phyloP scores from a whole-genome alignment of 1,140 invertebrate genomes.

The Scylla paramamosain region DNA sequence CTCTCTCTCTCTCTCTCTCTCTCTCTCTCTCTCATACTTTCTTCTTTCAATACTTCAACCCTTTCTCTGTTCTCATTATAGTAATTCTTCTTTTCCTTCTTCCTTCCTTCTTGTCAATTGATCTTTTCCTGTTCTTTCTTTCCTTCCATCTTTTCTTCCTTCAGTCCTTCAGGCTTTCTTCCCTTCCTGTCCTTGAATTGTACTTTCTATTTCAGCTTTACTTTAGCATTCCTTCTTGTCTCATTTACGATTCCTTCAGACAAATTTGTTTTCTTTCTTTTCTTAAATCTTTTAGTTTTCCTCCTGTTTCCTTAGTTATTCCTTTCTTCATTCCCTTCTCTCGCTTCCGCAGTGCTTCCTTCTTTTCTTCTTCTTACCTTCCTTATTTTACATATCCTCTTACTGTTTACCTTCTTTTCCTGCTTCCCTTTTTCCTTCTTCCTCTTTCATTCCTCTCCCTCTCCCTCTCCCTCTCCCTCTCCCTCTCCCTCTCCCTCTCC shows the following conservation, averaged over 20 bases:
- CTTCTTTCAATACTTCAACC: neutral
- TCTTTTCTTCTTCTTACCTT: neutral
- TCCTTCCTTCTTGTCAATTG: neutral
- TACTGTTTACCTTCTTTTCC: neutral
- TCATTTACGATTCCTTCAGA: no score
- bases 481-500: neutral
- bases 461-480: neutral
- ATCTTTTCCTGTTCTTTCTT: no score
- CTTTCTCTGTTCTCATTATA: neutral
- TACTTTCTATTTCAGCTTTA: neutral
- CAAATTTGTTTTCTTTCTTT: neutral
- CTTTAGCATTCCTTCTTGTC: neutral
- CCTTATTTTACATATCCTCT: no score
- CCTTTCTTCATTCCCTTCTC: neutral
- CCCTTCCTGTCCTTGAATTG: neutral
- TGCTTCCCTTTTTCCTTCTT: neutral
- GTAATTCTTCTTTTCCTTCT: neutral
- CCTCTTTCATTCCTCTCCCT: neutral
- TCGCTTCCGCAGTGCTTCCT: neutral
- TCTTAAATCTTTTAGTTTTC: neutral
- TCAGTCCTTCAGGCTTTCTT: no score
- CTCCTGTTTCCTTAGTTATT: neutral
- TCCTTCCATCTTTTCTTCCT: no score
- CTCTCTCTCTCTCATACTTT: neutral
- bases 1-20: no score